Conservation (phyloP, 2,113 vertebrate genomes). For the Piprites chloris region DNA sequence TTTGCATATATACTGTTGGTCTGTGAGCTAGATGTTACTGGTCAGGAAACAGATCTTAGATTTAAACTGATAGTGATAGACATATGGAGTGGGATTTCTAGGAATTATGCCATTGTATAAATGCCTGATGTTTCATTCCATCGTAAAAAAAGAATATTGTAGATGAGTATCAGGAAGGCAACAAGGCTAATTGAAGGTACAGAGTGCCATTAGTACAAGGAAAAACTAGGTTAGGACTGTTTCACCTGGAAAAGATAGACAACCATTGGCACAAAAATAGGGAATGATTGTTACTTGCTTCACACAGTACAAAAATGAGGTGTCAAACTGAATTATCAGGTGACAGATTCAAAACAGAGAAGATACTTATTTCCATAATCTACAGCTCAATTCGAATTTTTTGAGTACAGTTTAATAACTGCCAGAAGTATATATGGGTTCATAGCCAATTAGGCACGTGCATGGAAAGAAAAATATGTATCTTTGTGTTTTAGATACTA, state of each 20-base stretch:
- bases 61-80: neutral
- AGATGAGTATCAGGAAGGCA: neutral
- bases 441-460: neutral
- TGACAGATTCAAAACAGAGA: neutral
- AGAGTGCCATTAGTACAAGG: neutral
- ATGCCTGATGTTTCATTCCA: neutral
- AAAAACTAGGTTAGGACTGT: neutral
- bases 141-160: neutral
- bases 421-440: neutral
- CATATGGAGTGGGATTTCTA: neutral
- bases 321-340: neutral
- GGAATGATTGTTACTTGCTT: neutral
- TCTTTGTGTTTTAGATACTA: conserved; percentile 21
- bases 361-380: neutral
- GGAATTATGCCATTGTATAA: neutral
- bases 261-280: neutral
- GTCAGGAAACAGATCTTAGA: neutral
- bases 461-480: neutral
- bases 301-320: neutral
- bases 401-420: neutral
- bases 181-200: neutral
- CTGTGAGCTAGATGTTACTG: neutral
- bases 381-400: neutral
- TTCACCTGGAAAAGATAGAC: neutral
- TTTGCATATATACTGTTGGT: neutral